Percentiles rank a stretch among this genome's conserved stretches.
Conservation (phyloP, 1,140 invertebrate species). For the Polypedilum pembai region DNA sequence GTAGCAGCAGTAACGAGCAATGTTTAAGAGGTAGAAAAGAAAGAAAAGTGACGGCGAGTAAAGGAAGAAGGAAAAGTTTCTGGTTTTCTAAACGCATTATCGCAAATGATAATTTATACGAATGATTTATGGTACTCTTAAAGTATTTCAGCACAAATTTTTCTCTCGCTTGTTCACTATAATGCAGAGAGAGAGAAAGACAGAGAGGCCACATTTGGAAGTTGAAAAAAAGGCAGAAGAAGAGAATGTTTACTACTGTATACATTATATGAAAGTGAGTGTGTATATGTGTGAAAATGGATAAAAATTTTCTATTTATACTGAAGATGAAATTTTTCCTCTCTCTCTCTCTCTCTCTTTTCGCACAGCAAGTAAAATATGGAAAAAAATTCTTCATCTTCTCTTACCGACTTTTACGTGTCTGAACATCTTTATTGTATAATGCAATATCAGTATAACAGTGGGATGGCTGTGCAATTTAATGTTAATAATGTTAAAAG, state of each 20-base stretch:
- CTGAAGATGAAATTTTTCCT: slow-evolving; percentile 5
- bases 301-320: neutral
- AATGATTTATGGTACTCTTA: slow-evolving; percentile 24
- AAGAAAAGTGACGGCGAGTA: neutral
- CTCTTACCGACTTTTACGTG: neutral
- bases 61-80: slow-evolving; percentile 22
- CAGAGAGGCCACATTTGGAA: neutral
- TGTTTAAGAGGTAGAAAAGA: neutral
- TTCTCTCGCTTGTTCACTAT: neutral
- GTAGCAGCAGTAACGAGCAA: neutral
- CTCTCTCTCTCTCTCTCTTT: neutral
- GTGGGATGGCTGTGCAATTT: slow-evolving; percentile 9
- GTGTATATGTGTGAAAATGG: neutral
- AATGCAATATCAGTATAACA: neutral
- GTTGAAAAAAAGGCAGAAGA: neutral
- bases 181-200: neutral
- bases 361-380: too few species aligned
- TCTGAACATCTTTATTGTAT: neutral
- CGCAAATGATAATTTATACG: slow-evolving; percentile 26
- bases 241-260: neutral
- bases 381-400: neutral
- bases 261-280: neutral
- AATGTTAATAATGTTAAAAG: slow-evolving; percentile 14
- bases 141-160: slow-evolving; percentile 8
- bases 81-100: slow-evolving; percentile 25